Conservation (phyloP, 2,888 invertebrate species). For the Hetaerina titia region DNA sequence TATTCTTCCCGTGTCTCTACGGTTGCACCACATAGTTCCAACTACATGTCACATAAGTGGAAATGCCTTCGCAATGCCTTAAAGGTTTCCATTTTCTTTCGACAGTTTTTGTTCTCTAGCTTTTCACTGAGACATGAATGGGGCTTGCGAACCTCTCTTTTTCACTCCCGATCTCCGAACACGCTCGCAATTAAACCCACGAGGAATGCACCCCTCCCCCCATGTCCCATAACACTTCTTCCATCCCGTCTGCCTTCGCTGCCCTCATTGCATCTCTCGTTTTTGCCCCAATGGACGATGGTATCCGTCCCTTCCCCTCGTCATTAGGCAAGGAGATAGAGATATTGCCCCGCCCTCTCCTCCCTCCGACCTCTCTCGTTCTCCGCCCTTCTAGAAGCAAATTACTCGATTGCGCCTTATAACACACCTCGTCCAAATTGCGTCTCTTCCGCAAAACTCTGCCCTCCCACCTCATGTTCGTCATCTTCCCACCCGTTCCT, state of each 20-base stretch:
- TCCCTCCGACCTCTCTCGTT: not conserved
- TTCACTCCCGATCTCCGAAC: not conserved
- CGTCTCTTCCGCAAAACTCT: not conserved
- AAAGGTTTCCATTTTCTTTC: not conserved
- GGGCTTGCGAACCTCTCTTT: not conserved
- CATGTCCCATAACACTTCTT: not conserved
- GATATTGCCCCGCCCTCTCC: not conserved
- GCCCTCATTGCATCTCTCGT: not conserved
- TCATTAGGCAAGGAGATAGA: not conserved
- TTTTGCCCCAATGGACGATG: not conserved
- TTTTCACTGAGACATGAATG: not conserved
- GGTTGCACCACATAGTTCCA: no score
- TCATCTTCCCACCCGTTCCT: not conserved
- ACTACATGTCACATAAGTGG: no score
- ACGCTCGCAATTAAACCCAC: not conserved
- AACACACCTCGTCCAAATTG: not conserved
- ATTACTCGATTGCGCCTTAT: not conserved
- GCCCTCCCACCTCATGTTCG: not conserved
- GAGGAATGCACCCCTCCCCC: not conserved
- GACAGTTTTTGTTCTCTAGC: not conserved
- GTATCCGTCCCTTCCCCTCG: not conserved
- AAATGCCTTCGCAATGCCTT: no score
- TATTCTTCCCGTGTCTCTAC: no score
- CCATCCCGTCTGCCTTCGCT: not conserved
- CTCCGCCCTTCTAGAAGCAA: not conserved